Evolutionary conservation across 2,113 vertebrate species (phyloP).

Genomic region (Eonycteris spelaea): DNA sequence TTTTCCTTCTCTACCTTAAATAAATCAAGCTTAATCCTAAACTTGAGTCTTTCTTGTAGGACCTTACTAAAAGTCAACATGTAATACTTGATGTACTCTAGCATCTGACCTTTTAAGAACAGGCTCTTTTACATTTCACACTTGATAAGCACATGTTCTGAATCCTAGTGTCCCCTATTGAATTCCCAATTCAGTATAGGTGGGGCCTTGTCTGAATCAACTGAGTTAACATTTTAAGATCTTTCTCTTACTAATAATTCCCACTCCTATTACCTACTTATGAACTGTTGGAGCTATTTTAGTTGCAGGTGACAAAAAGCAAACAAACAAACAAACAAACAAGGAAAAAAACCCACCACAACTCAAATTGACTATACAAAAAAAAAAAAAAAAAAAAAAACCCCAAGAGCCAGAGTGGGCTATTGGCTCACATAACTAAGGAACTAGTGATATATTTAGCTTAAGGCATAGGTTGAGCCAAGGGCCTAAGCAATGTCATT

Average conservation of each 20-base stretch:
- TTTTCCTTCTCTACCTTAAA: background rate
- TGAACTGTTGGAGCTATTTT: constrained; percentile 54
- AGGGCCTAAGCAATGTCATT: constrained; percentile 68
- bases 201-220: background rate
- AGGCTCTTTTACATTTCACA: constrained; percentile 35
- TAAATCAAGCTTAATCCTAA: constrained; percentile 43
- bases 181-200: background rate
- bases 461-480: constrained; percentile 50
- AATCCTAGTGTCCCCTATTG: background rate
- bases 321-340: no score
- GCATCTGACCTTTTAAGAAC: background rate
- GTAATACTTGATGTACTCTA: background rate
- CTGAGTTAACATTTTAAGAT: background rate
- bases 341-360: background rate
- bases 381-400: background rate
- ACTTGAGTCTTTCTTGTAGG: constrained; percentile 1
- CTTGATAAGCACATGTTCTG: constrained; percentile 14
- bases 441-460: constrained; percentile 58
- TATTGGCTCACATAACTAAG: constrained; percentile 34
- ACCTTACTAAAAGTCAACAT: constrained; percentile 19
- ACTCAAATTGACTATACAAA: background rate
- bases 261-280: constrained; percentile 29
- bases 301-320: constrained; percentile 43
- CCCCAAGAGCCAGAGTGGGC: background rate
- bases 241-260: constrained; percentile 25